Percentiles rank a stretch among this genome's conserved stretches.
Evolutionary conservation across 2,797 vertebrate species (phyloP).

Genomic region (Thaleichthys pacificus): DNA sequence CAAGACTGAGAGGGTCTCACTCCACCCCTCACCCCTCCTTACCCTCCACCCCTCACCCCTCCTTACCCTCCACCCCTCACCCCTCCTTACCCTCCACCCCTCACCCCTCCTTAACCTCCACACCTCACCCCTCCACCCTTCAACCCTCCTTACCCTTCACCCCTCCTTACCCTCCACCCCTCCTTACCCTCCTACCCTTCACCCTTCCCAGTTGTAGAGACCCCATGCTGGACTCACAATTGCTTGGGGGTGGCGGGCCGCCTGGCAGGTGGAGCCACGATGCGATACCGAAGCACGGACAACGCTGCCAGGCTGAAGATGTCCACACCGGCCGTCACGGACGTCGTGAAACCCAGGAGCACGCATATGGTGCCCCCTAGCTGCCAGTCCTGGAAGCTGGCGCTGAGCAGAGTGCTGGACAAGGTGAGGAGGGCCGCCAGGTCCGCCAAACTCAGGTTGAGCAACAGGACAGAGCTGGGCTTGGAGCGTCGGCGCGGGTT

Average conservation of each 20-base stretch:
- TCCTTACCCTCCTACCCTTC: not conserved
- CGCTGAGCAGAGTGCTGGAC: conserved; percentile 66
- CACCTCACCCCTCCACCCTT: not conserved
- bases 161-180: not conserved
- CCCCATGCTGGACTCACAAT: conserved; percentile 57
- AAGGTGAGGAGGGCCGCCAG: conserved; percentile 69
- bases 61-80: too few relatives aligned
- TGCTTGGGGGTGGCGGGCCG: conserved; percentile 47
- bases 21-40: too few relatives aligned
- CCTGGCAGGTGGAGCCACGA: conserved; percentile 55
- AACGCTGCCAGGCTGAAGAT: conserved; percentile 71
- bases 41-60: too few relatives aligned
- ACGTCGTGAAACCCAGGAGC: conserved; percentile 71
- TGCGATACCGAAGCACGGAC: conserved; percentile 66
- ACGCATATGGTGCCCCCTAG: conserved; percentile 64
- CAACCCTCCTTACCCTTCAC: too few relatives aligned
- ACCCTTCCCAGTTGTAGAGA: not conserved
- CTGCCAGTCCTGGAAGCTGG: conserved; percentile 69
- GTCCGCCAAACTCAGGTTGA: conserved; percentile 73
- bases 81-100: too few relatives aligned
- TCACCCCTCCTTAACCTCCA: not conserved
- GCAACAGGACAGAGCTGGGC: conserved; percentile 68
- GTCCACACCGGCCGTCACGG: conserved; percentile 67
- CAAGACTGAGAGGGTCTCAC: too few relatives aligned
- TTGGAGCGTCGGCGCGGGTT: conserved; percentile 63